Evolutionary conservation across 2,797 vertebrate species (phyloP), one percentile per base, ranked within the genome.

Genomic region (Clarias laeviceps): DNA sequence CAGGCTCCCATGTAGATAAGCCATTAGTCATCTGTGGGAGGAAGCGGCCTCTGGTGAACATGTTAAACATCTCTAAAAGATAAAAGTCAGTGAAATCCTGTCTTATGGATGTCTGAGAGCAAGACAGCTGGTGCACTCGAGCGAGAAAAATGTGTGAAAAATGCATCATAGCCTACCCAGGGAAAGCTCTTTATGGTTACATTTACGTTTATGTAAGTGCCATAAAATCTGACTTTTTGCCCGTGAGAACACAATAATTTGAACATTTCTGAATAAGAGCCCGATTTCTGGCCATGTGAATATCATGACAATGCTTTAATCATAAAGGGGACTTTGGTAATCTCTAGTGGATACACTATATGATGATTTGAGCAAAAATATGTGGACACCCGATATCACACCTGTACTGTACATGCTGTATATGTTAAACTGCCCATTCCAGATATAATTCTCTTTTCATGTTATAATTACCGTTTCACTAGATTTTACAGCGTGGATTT

Each of bases 1-100:
- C 11, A 56, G 54, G 17, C 32, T 22, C 32, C 20, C 12, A 11
- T 78, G 32, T 62, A 78, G 56, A 37, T 7, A 65, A 65, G 62
- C 79, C 40, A 80, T 80, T 80, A 80, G 79, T 80, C 79, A 80
- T 74, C 82, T 56, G 70, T 84, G 82, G 82, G 82, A 66, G 72
- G 82, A 84, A 6, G 82, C 56, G 56, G 82, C 61, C 70, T 65
- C 40, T 76, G 82, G 61, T 76, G 59, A 83, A 77, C 27, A 66
- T 66, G 72, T 34, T 77, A 56, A 81, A 65, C 78, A 85, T 59
- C 22, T 77, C 64, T 79, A 65, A 66, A 79, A 62, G 59, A 5
- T 61, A 64, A 65, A 65, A 78, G 54, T 78, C 65, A 72, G 24
- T 80, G 45, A 73, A 65, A 80, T 80, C 59, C 77, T 62, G 37